Conservation (phyloP, 2,797 vertebrate species). For the Cossypha heuglini region DNA sequence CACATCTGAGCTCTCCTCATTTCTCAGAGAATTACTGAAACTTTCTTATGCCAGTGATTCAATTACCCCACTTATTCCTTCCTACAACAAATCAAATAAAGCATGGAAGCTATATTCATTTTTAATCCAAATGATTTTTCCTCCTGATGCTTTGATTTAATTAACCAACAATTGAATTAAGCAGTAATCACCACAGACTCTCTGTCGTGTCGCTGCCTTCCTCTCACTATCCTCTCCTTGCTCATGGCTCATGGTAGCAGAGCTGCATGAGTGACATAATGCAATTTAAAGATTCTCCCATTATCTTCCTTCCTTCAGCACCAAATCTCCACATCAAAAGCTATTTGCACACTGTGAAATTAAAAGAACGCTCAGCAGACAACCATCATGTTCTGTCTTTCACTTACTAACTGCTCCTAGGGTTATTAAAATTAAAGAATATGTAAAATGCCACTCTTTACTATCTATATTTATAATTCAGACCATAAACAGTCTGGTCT, state of each 20-base stretch:
- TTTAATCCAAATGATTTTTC: conserved; percentile 60
- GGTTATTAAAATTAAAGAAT: conserved; percentile 19
- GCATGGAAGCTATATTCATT: conserved; percentile 43
- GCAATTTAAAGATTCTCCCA: conserved; percentile 5
- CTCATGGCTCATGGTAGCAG: conserved; percentile 11
- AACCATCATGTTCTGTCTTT: conserved; percentile 16
- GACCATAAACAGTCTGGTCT: not conserved
- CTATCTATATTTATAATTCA: not conserved
- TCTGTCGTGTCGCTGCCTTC: not conserved
- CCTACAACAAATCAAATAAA: conserved; percentile 62
- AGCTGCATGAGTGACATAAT: conserved; percentile 16
- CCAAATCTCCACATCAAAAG: conserved; percentile 40
- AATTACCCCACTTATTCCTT: conserved; percentile 46
- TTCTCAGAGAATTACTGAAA: conserved; percentile 43
- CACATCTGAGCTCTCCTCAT: conserved; percentile 7
- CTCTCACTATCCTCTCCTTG: not conserved
- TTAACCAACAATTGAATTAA: conserved; percentile 62
- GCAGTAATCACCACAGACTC: not conserved
- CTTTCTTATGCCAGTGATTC: conserved; percentile 22
- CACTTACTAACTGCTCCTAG: not conserved
- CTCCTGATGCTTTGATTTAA: conserved; percentile 57
- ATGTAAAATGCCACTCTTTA: not conserved
- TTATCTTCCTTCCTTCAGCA: conserved; percentile 17
- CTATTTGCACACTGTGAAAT: conserved; percentile 35
- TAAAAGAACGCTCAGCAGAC: conserved; percentile 33